Evolutionary conservation across 2,888 invertebrate species (phyloP), one percentile per base, ranked within the genome.

Genomic region (Pyrochroa serraticornis): DNA sequence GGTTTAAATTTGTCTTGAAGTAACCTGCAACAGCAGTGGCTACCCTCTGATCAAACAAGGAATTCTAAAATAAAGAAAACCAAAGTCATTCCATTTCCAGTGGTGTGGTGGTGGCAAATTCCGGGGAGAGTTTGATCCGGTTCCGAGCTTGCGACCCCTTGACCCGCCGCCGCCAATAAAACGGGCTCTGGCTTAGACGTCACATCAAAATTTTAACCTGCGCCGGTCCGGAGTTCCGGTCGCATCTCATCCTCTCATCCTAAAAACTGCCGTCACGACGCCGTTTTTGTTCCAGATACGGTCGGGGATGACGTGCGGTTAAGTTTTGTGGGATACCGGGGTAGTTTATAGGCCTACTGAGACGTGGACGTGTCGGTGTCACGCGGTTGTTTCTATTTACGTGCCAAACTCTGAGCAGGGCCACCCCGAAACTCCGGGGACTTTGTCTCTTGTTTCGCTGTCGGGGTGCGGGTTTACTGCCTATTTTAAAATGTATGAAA

Each of bases 301-400:
- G 49, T 49, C 51, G 49, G 13, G 33, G 9, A 10, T 13, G 54
- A 54, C 54, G 54, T 54, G 42, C 33, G 42, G 54, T 34, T 36
- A 41, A 33, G 39, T 54, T 54, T 14, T 39, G 35, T 14, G 54
- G 42, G 32, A 22, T 36, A 41, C 46, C 33, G 43, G 41, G 51
- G 56, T 67, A 63, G 62, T 64, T 68, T 68, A 66, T 65, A 54
- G 63, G 63, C 51, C 68, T 64, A 60, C 57, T 46, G 66, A 66
- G 66, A 63, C 62, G 62, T 58, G 61, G 54, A 63, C 60, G 54
- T 65, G 61, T 58, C 61, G 49, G 52, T 63, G 59, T 59, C 63
- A 62, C 60, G 58, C 55, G 60, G 59, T 52, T 65, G 62, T 59
- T 63, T 63, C 58, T 66, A 62, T 65, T 66, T 66, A 67, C 62